Evolutionary conservation across 1,140 invertebrate genomes (phyloP).

Genomic region (Drosophila sulfurigaster): DNA sequence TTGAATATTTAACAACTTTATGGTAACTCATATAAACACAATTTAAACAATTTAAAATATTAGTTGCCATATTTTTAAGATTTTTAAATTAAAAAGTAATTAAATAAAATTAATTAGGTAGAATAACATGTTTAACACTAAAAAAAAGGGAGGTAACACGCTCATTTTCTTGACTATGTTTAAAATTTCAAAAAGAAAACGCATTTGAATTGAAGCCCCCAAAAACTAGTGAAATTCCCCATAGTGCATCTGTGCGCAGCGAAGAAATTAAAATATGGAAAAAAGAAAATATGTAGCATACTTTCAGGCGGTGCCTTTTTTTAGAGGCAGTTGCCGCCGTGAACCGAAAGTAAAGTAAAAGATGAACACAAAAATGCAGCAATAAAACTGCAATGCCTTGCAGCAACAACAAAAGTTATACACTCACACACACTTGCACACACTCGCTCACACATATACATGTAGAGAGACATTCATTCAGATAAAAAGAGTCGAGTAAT

Average conservation of each 20-base stretch:
- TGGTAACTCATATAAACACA: too few species aligned
- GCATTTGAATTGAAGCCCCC: too few species aligned
- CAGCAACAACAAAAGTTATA: conserved; percentile 50
- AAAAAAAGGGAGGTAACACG: too few species aligned
- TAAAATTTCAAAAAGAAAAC: too few species aligned
- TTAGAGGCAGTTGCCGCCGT: conserved; percentile 26
- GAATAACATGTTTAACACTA: too few species aligned
- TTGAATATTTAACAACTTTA: too few species aligned
- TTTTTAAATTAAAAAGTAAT: too few species aligned
- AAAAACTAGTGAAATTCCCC: too few species aligned
- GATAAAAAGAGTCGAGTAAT: conserved; percentile 77
- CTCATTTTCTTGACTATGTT: too few species aligned
- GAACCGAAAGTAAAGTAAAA: conserved; percentile 39
- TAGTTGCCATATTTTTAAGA: too few species aligned
- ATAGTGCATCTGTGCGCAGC: background rate
- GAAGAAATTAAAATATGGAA: conserved; percentile 11
- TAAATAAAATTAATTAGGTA: too few species aligned
- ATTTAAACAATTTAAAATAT: too few species aligned
- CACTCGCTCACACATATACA: conserved; percentile 11
- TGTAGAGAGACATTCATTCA: conserved; percentile 63
- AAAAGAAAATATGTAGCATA: conserved; percentile 64
- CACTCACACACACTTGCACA: conserved; percentile 40
- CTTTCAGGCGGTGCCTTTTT: conserved; percentile 54
- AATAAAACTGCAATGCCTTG: conserved; percentile 33
- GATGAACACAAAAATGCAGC: conserved; percentile 62